Conservation (phyloP, 2,113 vertebrate species). For the Poecile atricapillus region DNA sequence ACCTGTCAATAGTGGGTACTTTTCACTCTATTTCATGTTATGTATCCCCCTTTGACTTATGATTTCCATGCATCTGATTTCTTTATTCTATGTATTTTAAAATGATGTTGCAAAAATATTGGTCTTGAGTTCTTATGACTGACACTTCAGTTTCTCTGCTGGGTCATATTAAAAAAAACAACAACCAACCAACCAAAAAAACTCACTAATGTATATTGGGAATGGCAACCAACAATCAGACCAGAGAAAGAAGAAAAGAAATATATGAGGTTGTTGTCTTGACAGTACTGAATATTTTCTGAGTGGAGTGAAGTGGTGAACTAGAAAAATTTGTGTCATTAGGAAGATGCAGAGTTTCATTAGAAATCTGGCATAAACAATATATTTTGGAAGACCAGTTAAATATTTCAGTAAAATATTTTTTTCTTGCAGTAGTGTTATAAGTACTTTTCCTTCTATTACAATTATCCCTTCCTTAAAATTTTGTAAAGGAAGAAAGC, state of each 20-base stretch:
- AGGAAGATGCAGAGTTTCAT: not conserved
- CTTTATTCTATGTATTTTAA: not conserved
- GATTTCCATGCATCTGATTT: not conserved
- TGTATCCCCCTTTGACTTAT: not conserved
- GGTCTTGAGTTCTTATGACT: not conserved
- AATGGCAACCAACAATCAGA: not conserved
- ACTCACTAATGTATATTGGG: not conserved
- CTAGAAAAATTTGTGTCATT: not conserved
- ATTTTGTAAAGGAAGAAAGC: not conserved
- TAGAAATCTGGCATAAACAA: not conserved
- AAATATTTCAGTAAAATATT: not conserved
- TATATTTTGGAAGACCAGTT: not conserved
- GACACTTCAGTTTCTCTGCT: not conserved
- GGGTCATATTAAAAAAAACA: not conserved
- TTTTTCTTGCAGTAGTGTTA: not conserved
- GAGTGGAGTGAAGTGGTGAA: not conserved
- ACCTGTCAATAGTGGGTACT: not conserved
- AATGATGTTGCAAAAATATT: not conserved
- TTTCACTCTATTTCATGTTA: not conserved
- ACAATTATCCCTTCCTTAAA: not conserved
- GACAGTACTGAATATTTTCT: not conserved
- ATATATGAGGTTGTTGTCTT: not conserved
- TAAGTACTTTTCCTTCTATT: not conserved
- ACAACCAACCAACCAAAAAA: not conserved
- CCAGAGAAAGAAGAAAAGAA: not conserved